Evolutionary conservation across 2,797 vertebrate species (phyloP).

Genomic region (Halcyon leucocephala): DNA sequence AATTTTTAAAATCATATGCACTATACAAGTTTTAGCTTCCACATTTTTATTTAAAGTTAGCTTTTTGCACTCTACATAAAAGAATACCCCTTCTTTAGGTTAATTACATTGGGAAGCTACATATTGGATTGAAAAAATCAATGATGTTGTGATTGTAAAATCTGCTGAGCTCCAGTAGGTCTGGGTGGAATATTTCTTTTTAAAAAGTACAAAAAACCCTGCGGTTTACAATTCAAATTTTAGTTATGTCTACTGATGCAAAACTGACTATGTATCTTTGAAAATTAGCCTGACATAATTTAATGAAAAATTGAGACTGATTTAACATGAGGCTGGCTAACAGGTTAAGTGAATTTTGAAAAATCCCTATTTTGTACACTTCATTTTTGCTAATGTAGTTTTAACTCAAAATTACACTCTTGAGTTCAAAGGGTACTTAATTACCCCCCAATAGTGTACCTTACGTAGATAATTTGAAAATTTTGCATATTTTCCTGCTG

Average conservation of each 20-base stretch:
- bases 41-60: not conserved
- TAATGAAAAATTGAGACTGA: not conserved
- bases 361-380: not conserved
- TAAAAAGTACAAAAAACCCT: not conserved
- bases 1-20: not conserved
- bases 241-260: not conserved
- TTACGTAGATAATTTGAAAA: not conserved
- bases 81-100: not conserved
- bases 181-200: not conserved
- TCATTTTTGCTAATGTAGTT: not conserved
- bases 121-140: not conserved
- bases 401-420: not conserved
- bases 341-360: not conserved
- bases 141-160: not conserved
- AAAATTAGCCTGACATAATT: not conserved
- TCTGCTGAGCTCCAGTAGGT: not conserved
- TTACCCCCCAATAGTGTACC: not conserved
- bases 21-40: not conserved
- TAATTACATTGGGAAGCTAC: not conserved
- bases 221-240: not conserved
- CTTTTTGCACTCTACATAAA: not conserved
- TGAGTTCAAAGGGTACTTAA: not conserved
- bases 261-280: not conserved
- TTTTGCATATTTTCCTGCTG: not conserved
- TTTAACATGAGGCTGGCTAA: not conserved